Evolutionary conservation across 2,888 invertebrate genomes (phyloP).

Genomic region (Melanargia galathea): DNA sequence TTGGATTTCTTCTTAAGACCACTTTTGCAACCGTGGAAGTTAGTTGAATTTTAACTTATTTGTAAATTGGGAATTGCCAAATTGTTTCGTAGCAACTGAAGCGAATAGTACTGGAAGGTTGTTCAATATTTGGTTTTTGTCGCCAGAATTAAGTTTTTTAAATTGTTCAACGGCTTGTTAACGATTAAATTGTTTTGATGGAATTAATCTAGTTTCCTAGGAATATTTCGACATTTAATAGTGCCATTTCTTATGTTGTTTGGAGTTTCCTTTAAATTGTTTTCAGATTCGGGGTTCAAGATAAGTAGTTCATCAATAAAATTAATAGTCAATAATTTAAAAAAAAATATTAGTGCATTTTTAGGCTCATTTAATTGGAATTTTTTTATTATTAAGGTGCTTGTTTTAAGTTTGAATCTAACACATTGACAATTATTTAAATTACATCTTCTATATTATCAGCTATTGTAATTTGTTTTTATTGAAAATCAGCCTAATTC

Average conservation of each 20-base stretch:
- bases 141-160: constrained; percentile 5
- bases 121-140: constrained; percentile 28
- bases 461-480: not conserved
- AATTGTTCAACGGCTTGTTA: constrained; percentile 4
- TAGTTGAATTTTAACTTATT: constrained; percentile 25
- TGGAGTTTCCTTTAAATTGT: no score
- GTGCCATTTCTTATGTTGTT: no score
- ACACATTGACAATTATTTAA: no score
- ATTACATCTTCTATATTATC: no score
- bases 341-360: no score
- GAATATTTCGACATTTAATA: not conserved
- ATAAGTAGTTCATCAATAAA: no score
- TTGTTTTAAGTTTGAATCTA: no score
- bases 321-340: no score
- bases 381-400: no score
- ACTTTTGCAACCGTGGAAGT: constrained; percentile 32
- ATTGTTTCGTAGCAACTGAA: constrained; percentile 34
- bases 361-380: no score
- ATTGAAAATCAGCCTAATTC: constrained; percentile 24
- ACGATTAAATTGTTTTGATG: constrained; percentile 5
- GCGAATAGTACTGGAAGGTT: constrained; percentile 35
- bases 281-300: no score
- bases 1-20: constrained; percentile 27
- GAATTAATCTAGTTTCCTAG: not conserved
- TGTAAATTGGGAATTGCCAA: constrained; percentile 32